phyloP scores from a whole-genome alignment of 2,888 invertebrate species.

The Tipula confusa region DNA sequence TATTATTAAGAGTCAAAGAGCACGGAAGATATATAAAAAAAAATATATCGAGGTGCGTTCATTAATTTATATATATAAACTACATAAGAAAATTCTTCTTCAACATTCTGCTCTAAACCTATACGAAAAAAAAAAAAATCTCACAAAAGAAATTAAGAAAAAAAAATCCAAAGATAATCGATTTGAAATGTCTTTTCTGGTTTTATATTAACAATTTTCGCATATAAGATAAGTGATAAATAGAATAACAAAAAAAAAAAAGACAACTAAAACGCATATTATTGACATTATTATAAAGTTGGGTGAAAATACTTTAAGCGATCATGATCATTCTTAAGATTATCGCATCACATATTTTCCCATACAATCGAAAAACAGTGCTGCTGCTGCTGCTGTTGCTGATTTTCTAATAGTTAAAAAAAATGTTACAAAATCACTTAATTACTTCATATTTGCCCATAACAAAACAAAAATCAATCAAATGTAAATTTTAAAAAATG shows the following conservation, averaged over 20 bases:
- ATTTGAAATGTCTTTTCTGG: constrained; percentile 29
- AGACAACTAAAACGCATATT: neutral
- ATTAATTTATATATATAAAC: constrained; percentile 26
- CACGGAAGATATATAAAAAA: constrained; percentile 28
- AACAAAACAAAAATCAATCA: neutral
- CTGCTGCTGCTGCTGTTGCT: neutral
- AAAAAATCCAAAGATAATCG: constrained; percentile 27
- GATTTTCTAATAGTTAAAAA: neutral
- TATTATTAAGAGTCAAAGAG: constrained; percentile 29
- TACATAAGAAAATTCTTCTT: constrained; percentile 15
- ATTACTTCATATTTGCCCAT: neutral
- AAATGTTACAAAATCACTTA: neutral
- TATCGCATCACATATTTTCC: neutral
- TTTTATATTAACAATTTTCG: constrained; percentile 27
- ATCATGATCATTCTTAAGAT: neutral
- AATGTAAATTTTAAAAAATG: neutral
- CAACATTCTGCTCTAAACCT: constrained; percentile 6
- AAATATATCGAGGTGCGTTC: constrained; percentile 28
- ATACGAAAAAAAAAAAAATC: constrained; percentile 25
- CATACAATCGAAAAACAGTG: neutral
- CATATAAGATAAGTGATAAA: constrained; percentile 22
- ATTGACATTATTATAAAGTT: constrained; percentile 1
- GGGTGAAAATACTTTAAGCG: neutral
- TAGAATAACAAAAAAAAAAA: neutral
- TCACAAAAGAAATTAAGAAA: constrained; percentile 28